Evolutionary conservation across 2,888 invertebrate species (phyloP), one percentile per base, ranked within the genome.

Genomic region (Synanthedon myopaeformis): DNA sequence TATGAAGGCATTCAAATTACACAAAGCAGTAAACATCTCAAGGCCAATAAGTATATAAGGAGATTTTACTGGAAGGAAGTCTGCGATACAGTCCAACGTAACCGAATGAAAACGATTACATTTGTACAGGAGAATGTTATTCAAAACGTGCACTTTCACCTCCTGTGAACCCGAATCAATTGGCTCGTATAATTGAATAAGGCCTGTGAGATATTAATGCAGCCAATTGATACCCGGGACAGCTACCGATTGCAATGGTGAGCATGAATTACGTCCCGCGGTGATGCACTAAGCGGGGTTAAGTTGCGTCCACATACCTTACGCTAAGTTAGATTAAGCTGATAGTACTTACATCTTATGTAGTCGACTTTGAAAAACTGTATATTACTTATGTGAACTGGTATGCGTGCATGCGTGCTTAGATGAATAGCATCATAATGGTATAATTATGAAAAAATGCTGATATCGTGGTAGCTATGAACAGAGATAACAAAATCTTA

Each of bases 181-280:
- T 45, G 45, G 6, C 45, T 45, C 45, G 8, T 13, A 56, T 57
- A 57, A 59, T 61, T 58, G 58, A 57, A 59, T 55, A 51, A 54
- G 53, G 53, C 57, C 35, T 42, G 53, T 52, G 51, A 53, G 51
- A 55, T 58, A 57, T 55, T 58, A 58, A 57, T 55, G 57, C 52
- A 19, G 51, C 51, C 60, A 57, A 59, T 61, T 58, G 59, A 58
- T 56, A 55, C 35, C 13, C 41, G 54, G 54, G 58, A 59, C 57
- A 56, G 56, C 59, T 55, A 57, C 59, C 59, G 55, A 59, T 56
- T 55, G 55, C 55, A 28, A 49, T 49, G 42, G 55, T 23, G 19
- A 13, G 35, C 41, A 49, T 42, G 55, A 55, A 55, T 50, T 55
- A 50, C 52, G 49, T 45, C 41, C 48, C 51, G 49, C 42, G 19